Evolutionary conservation across 2,888 invertebrate genomes (phyloP), one percentile per base, ranked within the genome.

Genomic region (Odontocerum albicorne): DNA sequence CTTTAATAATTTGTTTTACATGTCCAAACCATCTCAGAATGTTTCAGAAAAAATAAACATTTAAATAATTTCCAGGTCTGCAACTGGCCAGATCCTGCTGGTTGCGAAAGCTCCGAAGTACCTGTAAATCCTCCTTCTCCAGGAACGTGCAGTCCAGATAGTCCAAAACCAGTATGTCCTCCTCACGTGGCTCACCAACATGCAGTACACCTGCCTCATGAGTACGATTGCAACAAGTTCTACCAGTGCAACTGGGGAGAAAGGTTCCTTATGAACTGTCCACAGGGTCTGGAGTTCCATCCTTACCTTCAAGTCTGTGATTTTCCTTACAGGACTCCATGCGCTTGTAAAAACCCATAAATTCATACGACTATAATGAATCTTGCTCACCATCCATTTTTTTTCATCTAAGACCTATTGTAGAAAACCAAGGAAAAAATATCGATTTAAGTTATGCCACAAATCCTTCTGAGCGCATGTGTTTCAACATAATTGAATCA

Each of bases 231-330:
- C 65, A 59, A 49, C 43, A 61, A 64, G 3, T 75, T 73, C 68
- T 75, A 73, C 62, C 70, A 70, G 61, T 75, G 75, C 62, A 71
- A 71, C 22, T 70, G 70, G 68, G 74, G 73, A 42, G 40, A 64
- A n/a, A 65, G 64, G 45, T 66, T 69, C 1, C 58, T 63, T 13
- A 66, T 65, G 27, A 13, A 62, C 17, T 74, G 74, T 43, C 60
- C 70, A 1, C 8, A 31, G 0, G 49, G 61, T 0, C 61, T 71
- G 16, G 70, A 73, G 60, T 74, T 74, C 65, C 72, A 73, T 63
- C 65, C 64, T 21, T 27, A 35, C 1, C 50, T 70, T 7, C 72
- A 73, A 68, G 73, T 74, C 45, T 65, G 64, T 52, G 49, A 39
- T 27, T 49, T n/a, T 3, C 38, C 38, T 4, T 15, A 38, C 3